Conservation (phyloP, 2,888 invertebrate species). For the Apotomis betuletana region DNA sequence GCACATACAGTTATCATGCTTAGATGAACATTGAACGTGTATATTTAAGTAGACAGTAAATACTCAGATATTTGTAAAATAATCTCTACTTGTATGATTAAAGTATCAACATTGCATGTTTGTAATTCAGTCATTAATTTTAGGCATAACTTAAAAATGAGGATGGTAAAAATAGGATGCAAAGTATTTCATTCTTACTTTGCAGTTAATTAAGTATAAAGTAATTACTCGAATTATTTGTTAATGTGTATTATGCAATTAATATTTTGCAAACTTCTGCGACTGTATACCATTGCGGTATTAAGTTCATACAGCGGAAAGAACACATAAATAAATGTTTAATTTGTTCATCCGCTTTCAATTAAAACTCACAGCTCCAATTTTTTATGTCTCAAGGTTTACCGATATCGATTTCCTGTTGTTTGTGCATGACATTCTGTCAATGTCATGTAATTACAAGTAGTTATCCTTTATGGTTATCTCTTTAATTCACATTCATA, state of each 20-base stretch:
- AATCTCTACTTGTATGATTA: too few species aligned
- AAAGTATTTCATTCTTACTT: too few species aligned
- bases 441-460: neutral
- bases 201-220: too few species aligned
- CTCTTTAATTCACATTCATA: too few species aligned
- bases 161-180: too few species aligned
- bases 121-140: too few species aligned
- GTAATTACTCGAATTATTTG: neutral
- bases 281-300: constrained; percentile 1
- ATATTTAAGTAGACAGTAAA: too few species aligned
- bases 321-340: constrained; percentile 29
- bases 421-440: constrained; percentile 17
- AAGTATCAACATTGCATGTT: too few species aligned
- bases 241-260: neutral
- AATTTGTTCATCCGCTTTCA: constrained; percentile 15
- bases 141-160: too few species aligned
- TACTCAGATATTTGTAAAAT: too few species aligned
- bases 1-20: too few species aligned
- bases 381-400: constrained; percentile 23
- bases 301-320: constrained; percentile 29
- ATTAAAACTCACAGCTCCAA: constrained; percentile 25
- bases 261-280: constrained; percentile 18
- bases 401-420: constrained; percentile 12
- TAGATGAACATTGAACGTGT: too few species aligned
- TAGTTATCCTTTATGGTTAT: neutral